Percentiles rank a stretch among this genome's conserved stretches.
Evolutionary conservation across 2,888 invertebrate species (phyloP).

Genomic region (Papilio elwesi): DNA sequence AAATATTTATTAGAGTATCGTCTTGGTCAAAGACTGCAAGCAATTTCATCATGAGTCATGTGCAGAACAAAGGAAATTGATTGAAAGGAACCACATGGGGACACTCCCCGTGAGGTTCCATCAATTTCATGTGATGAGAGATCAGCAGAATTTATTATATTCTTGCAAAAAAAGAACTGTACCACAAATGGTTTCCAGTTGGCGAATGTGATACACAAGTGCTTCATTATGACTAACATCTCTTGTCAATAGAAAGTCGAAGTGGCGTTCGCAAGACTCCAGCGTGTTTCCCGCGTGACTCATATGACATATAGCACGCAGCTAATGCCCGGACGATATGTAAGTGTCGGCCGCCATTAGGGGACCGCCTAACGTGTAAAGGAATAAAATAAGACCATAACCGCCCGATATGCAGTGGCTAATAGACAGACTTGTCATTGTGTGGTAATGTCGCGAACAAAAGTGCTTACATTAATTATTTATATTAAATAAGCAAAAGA

Average conservation of each 20-base stretch:
- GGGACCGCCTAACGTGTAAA: constrained; percentile 45
- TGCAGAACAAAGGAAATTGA: too few species aligned
- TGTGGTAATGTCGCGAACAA: constrained; percentile 38
- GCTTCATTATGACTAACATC: constrained; percentile 38
- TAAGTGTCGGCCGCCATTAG: constrained; percentile 56
- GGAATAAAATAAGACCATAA: constrained; percentile 42
- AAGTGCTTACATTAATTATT: constrained; percentile 36
- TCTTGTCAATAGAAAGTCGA: constrained; percentile 43
- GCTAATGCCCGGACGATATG: constrained; percentile 50
- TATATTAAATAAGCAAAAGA: not conserved
- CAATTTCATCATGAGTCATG: too few species aligned
- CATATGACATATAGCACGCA: constrained; percentile 39
- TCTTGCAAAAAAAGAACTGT: too few species aligned
- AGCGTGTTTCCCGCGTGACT: constrained; percentile 48
- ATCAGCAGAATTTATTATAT: too few species aligned
- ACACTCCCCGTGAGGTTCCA: too few species aligned
- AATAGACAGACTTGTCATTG: constrained; percentile 50
- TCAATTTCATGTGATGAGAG: too few species aligned
- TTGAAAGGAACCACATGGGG: too few species aligned
- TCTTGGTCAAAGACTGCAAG: too few species aligned
- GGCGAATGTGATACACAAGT: constrained; percentile 20
- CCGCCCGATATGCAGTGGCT: constrained; percentile 47
- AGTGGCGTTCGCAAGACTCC: constrained; percentile 11
- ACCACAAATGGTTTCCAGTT: not conserved
- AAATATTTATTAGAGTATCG: too few species aligned